Percentiles rank a stretch among this genome's conserved stretches.
phyloP scores from a whole-genome alignment of 2,888 invertebrate genomes.

The Drosophila meridiana region DNA sequence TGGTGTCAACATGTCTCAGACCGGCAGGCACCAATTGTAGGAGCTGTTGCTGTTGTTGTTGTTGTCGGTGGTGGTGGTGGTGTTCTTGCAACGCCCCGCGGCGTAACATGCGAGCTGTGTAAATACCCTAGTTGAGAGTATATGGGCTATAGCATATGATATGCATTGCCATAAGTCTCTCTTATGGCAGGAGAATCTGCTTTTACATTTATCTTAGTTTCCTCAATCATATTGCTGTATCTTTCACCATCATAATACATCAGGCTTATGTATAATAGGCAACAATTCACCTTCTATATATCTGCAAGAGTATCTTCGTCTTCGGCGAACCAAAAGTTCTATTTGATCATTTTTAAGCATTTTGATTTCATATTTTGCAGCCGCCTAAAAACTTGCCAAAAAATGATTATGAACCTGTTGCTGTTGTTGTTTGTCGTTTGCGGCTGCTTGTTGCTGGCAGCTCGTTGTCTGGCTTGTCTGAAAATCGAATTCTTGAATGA shows the following conservation, averaged over 20 bases:
- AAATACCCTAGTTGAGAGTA: constrained; percentile 29
- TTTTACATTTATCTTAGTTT: not conserved
- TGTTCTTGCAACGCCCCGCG: constrained; percentile 61
- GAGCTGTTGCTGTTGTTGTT: constrained; percentile 27
- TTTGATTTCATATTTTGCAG: constrained; percentile 57
- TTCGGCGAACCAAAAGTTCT: not conserved
- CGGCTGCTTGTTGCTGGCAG: constrained; percentile 29
- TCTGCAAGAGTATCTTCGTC: constrained; percentile 19
- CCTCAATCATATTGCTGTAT: not conserved
- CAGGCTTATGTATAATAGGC: not conserved
- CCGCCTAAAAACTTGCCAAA: constrained; percentile 47
- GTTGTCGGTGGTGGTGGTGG: constrained; percentile 41
- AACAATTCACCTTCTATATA: not conserved
- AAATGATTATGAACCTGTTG: constrained; percentile 72
- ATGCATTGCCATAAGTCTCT: not conserved
- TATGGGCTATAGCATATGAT: not conserved
- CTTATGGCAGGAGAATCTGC: too few relatives aligned
- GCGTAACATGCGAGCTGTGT: constrained; percentile 54
- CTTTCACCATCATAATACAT: not conserved
- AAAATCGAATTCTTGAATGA: constrained; percentile 82
- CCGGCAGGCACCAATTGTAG: constrained; percentile 38
- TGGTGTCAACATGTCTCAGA: constrained; percentile 81
- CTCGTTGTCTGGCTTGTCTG: constrained; percentile 50
- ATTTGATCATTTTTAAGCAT: constrained; percentile 1
- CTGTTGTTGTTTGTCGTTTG: constrained; percentile 18